Conservation (phyloP, 2,113 vertebrate species). For the Sinocyclocheilus grahami region DNA sequence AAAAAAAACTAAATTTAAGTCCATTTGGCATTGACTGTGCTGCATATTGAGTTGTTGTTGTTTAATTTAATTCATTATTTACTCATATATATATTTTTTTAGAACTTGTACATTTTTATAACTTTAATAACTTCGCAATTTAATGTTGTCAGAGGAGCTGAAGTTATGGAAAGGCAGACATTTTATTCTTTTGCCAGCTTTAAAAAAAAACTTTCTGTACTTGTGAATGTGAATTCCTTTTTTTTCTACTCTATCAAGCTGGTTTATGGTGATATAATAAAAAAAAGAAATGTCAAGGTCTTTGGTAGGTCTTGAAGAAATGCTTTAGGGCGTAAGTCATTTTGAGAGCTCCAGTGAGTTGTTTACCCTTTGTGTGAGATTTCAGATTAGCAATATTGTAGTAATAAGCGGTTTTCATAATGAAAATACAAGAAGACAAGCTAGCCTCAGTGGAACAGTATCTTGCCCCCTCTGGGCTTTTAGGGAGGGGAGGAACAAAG, state of each 20-base stretch:
- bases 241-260: neutral
- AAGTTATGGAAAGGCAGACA: neutral
- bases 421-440: slow-evolving; percentile 27
- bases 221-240: neutral
- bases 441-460: slow-evolving; percentile 3
- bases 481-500: neutral
- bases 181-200: neutral
- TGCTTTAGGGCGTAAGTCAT: neutral
- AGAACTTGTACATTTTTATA: too few relatives aligned
- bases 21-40: neutral
- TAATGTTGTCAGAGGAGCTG: neutral
- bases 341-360: neutral
- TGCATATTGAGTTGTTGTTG: neutral
- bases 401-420: neutral
- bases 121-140: neutral
- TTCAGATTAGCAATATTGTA: slow-evolving; percentile 11
- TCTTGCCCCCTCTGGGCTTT: neutral
- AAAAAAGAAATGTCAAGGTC: neutral
- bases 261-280: neutral
- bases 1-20: neutral
- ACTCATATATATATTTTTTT: neutral
- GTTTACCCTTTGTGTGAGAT: slow-evolving; percentile 7
- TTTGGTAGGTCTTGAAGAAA: neutral
- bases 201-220: neutral
- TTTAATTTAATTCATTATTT: neutral